These are phyloP conservation scores for Epizoanthus illoricatus DNA, from an alignment of 92 coral and sea anemone species.

Conservation along the genomic window DNA sequence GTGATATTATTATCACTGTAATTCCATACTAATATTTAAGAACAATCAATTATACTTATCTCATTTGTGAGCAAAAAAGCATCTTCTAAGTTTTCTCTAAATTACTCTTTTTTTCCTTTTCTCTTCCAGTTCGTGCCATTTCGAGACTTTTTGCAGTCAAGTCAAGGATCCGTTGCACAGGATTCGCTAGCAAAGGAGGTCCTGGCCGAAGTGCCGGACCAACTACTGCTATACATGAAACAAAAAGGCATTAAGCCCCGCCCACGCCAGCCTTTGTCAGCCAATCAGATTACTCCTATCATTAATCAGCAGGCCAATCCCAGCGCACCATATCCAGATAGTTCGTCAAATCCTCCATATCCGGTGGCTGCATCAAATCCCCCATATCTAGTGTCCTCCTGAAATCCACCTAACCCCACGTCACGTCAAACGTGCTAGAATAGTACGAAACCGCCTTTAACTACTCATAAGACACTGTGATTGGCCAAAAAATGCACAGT, in stretches of 20 bases:
- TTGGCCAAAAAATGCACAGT: too few relatives aligned
- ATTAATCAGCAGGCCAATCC: slow-evolving; percentile 49
- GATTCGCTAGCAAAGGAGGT: slow-evolving; percentile 84
- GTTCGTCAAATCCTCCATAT: slow-evolving; percentile 13
- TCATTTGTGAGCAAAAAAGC: neutral
- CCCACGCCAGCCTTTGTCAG: slow-evolving; percentile 52
- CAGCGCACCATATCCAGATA: slow-evolving; percentile 45
- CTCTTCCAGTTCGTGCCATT: slow-evolving; percentile 92
- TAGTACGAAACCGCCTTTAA: neutral
- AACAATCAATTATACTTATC: too few relatives aligned
- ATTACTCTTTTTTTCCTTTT: neutral
- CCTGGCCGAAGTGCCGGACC: slow-evolving; percentile 83
- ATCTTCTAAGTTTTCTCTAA: neutral
- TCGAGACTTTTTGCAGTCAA: slow-evolving; percentile 82
- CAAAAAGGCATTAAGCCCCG: slow-evolving; percentile 58
- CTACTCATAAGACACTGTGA: too few relatives aligned
- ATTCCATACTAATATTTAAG: too few relatives aligned
- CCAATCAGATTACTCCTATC: slow-evolving; percentile 59
- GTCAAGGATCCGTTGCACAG: slow-evolving; percentile 61
- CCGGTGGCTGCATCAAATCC: slow-evolving; percentile 8
- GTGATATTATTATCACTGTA: too few relatives aligned
- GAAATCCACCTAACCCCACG: slow-evolving; percentile 29
- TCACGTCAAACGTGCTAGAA: neutral
- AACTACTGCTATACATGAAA: slow-evolving; percentile 69
- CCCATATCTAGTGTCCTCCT: slow-evolving; percentile 44